Evolutionary conservation across 2,888 invertebrate genomes (phyloP).

Genomic region (Lasioglossum oenotherae): DNA sequence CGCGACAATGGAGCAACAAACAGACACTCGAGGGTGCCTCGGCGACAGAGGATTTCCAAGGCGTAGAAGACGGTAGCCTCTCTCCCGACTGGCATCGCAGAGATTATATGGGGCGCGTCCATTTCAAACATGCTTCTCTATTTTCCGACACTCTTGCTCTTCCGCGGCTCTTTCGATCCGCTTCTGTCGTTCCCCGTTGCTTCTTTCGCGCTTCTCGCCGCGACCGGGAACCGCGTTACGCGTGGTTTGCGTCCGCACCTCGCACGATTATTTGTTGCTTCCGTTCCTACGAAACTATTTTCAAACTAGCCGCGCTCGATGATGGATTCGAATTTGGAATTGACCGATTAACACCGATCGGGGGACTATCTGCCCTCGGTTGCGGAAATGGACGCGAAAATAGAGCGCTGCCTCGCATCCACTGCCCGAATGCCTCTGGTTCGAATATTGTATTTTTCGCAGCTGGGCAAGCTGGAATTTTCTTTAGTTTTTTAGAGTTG

Average conservation of each 20-base stretch:
- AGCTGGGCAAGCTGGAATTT: neutral
- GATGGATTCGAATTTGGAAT: slow-evolving; percentile 73
- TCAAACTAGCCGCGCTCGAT: slow-evolving; percentile 60
- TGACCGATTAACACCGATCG: slow-evolving; percentile 43
- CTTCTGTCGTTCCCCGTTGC: slow-evolving; percentile 37
- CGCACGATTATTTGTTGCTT: slow-evolving; percentile 83
- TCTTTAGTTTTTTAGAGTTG: neutral
- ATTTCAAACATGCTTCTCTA: slow-evolving; percentile 56
- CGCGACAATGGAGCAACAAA: slow-evolving; percentile 53
- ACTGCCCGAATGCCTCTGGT: neutral
- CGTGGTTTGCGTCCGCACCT: slow-evolving; percentile 83
- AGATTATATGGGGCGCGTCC: slow-evolving; percentile 84
- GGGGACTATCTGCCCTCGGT: neutral
- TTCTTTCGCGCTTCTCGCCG: slow-evolving; percentile 42
- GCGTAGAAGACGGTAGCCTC: slow-evolving; percentile 75
- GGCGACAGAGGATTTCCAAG: slow-evolving; percentile 75
- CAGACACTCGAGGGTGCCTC: slow-evolving; percentile 36
- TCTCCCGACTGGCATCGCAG: slow-evolving; percentile 80
- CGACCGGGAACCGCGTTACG: slow-evolving; percentile 72
- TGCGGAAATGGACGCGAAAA: neutral
- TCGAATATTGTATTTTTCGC: neutral
- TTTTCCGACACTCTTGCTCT: slow-evolving; percentile 43
- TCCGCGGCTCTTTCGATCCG: slow-evolving; percentile 55
- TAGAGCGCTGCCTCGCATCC: neutral
- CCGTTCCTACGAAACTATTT: slow-evolving; percentile 80